A percentile compares a stretch with the other conserved stretches of the same genome.
phyloP scores from a whole-genome alignment of 2,797 vertebrate genomes.

The Onychomys leucogaster region DNA sequence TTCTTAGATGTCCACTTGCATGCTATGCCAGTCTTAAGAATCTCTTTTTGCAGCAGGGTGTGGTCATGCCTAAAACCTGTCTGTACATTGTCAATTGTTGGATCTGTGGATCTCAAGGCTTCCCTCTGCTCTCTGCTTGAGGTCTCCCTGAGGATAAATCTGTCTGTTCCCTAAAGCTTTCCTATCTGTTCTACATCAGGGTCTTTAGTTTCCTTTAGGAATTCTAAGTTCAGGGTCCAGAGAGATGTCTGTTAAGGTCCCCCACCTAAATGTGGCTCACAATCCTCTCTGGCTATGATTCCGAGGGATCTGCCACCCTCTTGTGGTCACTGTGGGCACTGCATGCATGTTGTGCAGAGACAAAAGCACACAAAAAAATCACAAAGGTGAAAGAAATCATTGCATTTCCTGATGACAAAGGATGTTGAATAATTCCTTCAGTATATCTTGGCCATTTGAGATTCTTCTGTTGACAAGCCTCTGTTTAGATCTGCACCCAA shows the following conservation, averaged over 20 bases:
- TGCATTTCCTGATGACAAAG: too few relatives aligned
- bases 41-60: background rate
- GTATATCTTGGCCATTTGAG: too few relatives aligned
- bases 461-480: too few relatives aligned
- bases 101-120: background rate
- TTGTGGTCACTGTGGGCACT: too few relatives aligned
- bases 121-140: background rate
- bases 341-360: too few relatives aligned
- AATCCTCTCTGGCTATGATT: too few relatives aligned
- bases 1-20: background rate
- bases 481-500: too few relatives aligned
- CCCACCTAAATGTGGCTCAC: too few relatives aligned
- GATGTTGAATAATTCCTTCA: too few relatives aligned
- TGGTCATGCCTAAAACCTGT: background rate
- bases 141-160: background rate
- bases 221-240: background rate
- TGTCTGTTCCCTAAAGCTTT: too few relatives aligned
- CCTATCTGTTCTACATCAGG: background rate
- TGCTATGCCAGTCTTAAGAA: background rate
- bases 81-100: background rate
- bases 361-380: background rate
- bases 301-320: too few relatives aligned
- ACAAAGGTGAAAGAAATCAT: background rate
- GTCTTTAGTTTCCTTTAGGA: background rate
- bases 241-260: too few relatives aligned